Base-by-base conservation (phyloP, 2,888 invertebrate species). In the Lucinisca nassula region DNA sequence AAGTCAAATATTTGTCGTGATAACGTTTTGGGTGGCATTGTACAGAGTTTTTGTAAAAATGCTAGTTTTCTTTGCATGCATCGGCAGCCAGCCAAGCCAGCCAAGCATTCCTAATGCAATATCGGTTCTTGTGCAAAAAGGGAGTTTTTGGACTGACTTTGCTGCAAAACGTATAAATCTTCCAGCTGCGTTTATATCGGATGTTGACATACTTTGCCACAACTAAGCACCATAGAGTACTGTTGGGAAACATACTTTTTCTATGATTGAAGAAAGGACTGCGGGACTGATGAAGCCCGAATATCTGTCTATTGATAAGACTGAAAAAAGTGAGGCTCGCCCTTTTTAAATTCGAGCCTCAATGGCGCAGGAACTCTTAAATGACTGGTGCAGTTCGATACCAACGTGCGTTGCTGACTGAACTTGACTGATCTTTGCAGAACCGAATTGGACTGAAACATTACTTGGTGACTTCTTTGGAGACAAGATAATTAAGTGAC, bases 331-430 rank as follows among this genome's bases (percentile, higher is more conserved):
- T 6, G 61, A 61, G 3, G 61, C 24, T 27, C 61, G 3, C 3
- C 61, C 61, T 61, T 61, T 72, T 37, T 38, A 2, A n/a, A 72
- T 72, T 14, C 77, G 58, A 12, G 55, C 61, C 10, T 77, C 77
- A 1, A 77, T 38, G 0, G 77, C 61, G 10, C 1, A 10, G n/a
- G 77, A 58, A 37, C 35, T 55, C 35, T 77, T 79, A 12, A 40
- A 40, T 27, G 79, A 70, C 12, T 45, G 24, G 40, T 45, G 51
- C 17, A 79, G 37, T 79, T 51, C 51, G 17, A 79, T 70, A 45
- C 70, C 79, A n/a, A 30, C 79, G n/a, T 79, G 79, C 1, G 67
- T 67, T 3, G 27, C 40, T 24, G 79, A 24, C 27, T 70, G 37
- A 10, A 17, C 30, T 17, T 61, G 70, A 0, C 17, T 45, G 14